Conservation (phyloP, 2,113 vertebrate genomes). For the Macquaria ambigua region DNA sequence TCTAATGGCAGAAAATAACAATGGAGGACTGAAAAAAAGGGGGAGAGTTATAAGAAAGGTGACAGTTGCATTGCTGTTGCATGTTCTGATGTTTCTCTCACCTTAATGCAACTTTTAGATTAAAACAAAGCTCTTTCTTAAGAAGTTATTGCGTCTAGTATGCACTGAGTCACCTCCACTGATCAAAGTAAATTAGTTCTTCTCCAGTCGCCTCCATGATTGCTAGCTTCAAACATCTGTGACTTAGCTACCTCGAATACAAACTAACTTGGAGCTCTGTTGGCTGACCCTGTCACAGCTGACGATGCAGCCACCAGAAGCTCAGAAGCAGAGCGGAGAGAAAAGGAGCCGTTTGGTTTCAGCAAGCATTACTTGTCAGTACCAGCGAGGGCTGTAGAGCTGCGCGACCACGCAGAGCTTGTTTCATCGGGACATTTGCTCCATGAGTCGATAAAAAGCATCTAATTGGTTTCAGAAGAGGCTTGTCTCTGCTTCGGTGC, state of each 20-base stretch:
- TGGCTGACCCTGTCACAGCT: conserved; percentile 11
- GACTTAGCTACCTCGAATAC: conserved; percentile 11
- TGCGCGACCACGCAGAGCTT: not conserved
- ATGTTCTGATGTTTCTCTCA: not conserved
- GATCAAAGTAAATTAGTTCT: not conserved
- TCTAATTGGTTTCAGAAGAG: conserved; percentile 74
- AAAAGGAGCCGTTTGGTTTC: conserved; percentile 10
- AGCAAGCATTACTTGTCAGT: conserved; percentile 26
- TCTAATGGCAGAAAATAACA: conserved; percentile 2
- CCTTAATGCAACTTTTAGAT: not conserved
- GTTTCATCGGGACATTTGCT: conserved; percentile 52
- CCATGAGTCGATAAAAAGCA: conserved; percentile 64
- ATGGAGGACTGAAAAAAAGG: not conserved
- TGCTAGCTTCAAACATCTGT: not conserved
- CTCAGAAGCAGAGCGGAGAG: not conserved
- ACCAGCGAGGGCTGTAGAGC: conserved; percentile 1
- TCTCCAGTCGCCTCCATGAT: not conserved
- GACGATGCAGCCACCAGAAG: not conserved
- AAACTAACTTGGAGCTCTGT: conserved; percentile 28
- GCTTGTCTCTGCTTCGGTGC: conserved; percentile 46
- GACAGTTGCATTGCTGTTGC: not conserved
- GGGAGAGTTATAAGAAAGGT: not conserved
- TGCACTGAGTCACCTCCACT: not conserved
- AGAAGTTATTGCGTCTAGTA: not conserved
- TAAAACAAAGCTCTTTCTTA: conserved; percentile 6